Evolutionary conservation across 2,888 invertebrate species (phyloP).

Genomic region (Drosophila formosana): DNA sequence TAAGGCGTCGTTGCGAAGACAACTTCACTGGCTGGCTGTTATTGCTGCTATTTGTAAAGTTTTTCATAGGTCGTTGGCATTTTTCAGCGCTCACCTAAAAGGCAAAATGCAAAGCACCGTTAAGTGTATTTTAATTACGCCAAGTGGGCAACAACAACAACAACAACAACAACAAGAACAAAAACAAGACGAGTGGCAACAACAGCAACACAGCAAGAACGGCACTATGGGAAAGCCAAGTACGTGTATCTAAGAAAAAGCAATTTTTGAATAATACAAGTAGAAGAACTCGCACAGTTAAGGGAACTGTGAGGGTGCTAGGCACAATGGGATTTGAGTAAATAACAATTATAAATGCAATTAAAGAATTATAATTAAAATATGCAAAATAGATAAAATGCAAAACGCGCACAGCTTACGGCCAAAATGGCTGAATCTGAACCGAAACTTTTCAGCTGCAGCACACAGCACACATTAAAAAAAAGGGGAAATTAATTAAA

Average conservation of each 20-base stretch:
- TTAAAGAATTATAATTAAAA: constrained; percentile 45
- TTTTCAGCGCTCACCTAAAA: constrained; percentile 34
- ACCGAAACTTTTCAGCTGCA: background rate
- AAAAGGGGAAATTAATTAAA: background rate
- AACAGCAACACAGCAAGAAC: constrained; percentile 14
- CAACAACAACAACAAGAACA: constrained; percentile 7
- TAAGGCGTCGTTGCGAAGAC: background rate
- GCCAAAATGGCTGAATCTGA: background rate
- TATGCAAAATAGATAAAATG: constrained; percentile 17
- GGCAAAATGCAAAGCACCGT: constrained; percentile 68
- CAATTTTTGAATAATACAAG: constrained; percentile 32
- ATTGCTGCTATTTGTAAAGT: constrained; percentile 21
- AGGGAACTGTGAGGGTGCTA: constrained; percentile 26
- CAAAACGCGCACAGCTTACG: background rate
- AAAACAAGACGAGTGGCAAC: background rate
- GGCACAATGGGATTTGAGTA: constrained; percentile 34
- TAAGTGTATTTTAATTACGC: constrained; percentile 68
- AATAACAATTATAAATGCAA: constrained; percentile 41
- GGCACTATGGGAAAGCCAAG: constrained; percentile 43
- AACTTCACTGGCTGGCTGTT: background rate
- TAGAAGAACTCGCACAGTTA: background rate
- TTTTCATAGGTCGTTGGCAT: constrained; percentile 65
- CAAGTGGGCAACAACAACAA: constrained; percentile 30
- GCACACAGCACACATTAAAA: too few relatives aligned
- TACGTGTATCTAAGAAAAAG: constrained; percentile 5